Base-by-base conservation (phyloP, 2,113 vertebrate genomes). In the Ploceus nigricollis region DNA sequence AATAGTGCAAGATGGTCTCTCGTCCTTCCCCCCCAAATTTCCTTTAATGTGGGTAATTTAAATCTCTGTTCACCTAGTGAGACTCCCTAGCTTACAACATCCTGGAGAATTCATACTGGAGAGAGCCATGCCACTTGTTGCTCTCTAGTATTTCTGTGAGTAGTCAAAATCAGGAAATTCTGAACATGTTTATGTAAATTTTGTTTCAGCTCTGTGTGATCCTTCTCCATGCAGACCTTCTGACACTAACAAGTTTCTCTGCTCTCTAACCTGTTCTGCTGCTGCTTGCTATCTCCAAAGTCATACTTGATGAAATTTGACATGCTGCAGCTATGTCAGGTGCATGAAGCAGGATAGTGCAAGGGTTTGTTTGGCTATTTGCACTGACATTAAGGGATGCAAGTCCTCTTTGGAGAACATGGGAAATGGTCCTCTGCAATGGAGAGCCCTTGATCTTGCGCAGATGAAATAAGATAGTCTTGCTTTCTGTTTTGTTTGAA, bases 21-120 rank as follows among this genome's bases (percentile, higher is more conserved):
- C 3, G 3, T 13, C 10, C 4, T 17, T 1, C 1, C 0, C 3
- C 2, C 47, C 22, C 3, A 2, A 19, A 10, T 78, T 90, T 91
- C 28, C 72, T 82, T 93, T 81, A 23, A 37, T 44, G 53, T 44
- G 15, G 3, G 14, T 47, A 78, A 9, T 58, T 66, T 71, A 51
- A 82, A 71, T 73, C 22, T 37, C 23, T 54, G 16, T 42, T 93
- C 5, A 14, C 13, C 37, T 57, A 22, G 23, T 28, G 71, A 92
- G 56, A 58, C 47, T 82, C 91, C 56, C 54, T 56, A 77, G 33
- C 39, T 94, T 85, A 66, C 33, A 83, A 77, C 88, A 90, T 58
- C 42, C 35, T 70, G 82, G 33, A 69, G 51, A 82, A 25, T 27
- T 47, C 21, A 21, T 58, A 23, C 8, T 23, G 35, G 73, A 87